phyloP scores from a whole-genome alignment of 53 echinoderm and acorn worm genomes.

The Crossaster papposus region DNA sequence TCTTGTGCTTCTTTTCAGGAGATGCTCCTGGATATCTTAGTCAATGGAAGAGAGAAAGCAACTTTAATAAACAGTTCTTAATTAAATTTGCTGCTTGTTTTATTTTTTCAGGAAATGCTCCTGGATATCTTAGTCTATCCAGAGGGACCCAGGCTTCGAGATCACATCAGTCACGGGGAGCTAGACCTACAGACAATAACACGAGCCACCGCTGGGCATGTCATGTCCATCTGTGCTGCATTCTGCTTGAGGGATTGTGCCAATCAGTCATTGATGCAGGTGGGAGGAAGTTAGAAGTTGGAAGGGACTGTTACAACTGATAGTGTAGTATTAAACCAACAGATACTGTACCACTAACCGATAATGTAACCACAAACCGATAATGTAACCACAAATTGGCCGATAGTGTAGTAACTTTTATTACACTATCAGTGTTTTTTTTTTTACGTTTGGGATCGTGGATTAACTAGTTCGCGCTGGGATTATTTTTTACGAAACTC shows the following conservation, averaged over 20 bases:
- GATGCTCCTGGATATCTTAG: constrained; percentile 82
- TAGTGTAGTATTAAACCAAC: too few species aligned
- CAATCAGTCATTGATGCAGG: constrained; percentile 11
- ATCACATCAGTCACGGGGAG: constrained; percentile 95
- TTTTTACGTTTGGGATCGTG: too few species aligned
- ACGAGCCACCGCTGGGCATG: constrained; percentile 54
- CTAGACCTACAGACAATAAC: constrained; percentile 62
- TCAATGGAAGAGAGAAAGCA: too few species aligned
- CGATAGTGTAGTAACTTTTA: too few species aligned
- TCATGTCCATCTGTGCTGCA: constrained; percentile 39
- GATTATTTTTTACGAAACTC: too few species aligned
- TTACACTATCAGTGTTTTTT: too few species aligned
- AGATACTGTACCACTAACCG: too few species aligned
- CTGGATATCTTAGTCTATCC: constrained; percentile 83
- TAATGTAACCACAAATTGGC: too few species aligned
- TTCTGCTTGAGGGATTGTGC: constrained; percentile 27
- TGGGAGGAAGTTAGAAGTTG: not conserved
- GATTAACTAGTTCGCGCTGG: too few species aligned
- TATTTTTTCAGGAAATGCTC: constrained; percentile 72
- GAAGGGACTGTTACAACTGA: too few species aligned
- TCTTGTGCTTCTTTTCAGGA: constrained; percentile 61
- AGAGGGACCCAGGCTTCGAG: constrained; percentile 88
- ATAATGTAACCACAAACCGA: too few species aligned
- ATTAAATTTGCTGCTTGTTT: not conserved
- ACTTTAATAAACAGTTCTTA: too few species aligned